phyloP scores from a whole-genome alignment of 2,113 vertebrate species.

The Gallinago undulata region DNA sequence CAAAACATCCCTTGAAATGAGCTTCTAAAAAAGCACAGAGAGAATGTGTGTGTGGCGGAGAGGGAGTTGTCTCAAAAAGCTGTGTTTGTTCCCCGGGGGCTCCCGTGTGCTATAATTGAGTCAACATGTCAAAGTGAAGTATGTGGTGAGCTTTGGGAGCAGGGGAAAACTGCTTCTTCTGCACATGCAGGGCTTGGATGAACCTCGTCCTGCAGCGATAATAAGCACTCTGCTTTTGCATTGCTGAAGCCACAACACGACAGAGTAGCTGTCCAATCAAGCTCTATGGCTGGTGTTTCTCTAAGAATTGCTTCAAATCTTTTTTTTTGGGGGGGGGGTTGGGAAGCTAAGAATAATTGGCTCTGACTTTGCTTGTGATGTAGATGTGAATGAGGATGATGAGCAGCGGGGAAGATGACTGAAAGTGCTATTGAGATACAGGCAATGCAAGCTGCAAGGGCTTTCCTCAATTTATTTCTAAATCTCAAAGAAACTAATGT shows the following conservation, averaged over 20 bases:
- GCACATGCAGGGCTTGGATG: not conserved
- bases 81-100: conserved; percentile 10
- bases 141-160: not conserved
- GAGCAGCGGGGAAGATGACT: not conserved
- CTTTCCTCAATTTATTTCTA: not conserved
- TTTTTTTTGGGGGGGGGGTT: not conserved
- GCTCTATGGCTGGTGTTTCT: not conserved
- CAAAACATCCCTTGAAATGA: not conserved
- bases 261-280: not conserved
- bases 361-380: not conserved
- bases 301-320: not conserved
- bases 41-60: not conserved
- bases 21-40: not conserved
- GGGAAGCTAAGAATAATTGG: not conserved
- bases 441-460: not conserved
- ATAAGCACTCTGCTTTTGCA: not conserved
- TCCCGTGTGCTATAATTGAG: conserved; percentile 13
- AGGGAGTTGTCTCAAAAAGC: not conserved
- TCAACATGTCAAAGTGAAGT: conserved; percentile 40
- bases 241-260: not conserved
- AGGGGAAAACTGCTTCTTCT: not conserved
- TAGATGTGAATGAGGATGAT: not conserved
- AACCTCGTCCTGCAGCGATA: not conserved
- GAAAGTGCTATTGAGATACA: not conserved
- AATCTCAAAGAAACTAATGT: not conserved